phyloP scores from a whole-genome alignment of 2,888 invertebrate species.

The Cataglyphis cursor region DNA sequence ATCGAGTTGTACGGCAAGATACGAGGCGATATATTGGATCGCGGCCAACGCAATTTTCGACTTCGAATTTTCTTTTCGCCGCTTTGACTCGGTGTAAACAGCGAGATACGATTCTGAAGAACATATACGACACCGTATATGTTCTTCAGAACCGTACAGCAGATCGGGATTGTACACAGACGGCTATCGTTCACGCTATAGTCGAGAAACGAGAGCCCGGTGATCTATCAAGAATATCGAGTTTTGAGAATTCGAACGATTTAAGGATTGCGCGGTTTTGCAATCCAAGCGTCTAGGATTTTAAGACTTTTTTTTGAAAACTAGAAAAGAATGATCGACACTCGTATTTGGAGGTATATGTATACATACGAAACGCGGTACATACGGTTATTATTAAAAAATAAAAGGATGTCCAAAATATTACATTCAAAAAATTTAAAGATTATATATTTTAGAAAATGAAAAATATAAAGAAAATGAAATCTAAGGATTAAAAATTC shows the following conservation, averaged over 20 bases:
- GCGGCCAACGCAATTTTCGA: conserved; percentile 44
- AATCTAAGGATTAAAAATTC: not conserved
- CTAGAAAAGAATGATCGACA: not conserved
- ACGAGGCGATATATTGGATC: conserved; percentile 26
- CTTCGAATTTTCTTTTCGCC: conserved; percentile 34
- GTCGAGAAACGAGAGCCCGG: not conserved
- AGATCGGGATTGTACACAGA: conserved; percentile 15
- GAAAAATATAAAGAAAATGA: not conserved
- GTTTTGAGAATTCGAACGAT: conserved; percentile 16
- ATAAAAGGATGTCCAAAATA: not conserved
- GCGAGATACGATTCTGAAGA: conserved; percentile 10
- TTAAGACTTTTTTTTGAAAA: not conserved
- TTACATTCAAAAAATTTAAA: not conserved
- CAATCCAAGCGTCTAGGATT: not conserved
- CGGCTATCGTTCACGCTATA: conserved; percentile 16
- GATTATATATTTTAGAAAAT: too few species aligned
- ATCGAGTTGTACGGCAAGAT: conserved; percentile 36
- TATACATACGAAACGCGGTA: not conserved
- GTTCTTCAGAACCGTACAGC: too few species aligned
- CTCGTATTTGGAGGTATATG: not conserved
- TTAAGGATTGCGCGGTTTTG: not conserved
- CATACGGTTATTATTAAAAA: not conserved
- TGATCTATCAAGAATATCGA: not conserved
- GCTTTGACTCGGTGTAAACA: conserved; percentile 54
- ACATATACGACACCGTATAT: conserved; percentile 23